Evolutionary conservation across 35 echinoderm and acorn worm genomes (phyloP).

Genomic region (Apostichopus parvimensis): DNA sequence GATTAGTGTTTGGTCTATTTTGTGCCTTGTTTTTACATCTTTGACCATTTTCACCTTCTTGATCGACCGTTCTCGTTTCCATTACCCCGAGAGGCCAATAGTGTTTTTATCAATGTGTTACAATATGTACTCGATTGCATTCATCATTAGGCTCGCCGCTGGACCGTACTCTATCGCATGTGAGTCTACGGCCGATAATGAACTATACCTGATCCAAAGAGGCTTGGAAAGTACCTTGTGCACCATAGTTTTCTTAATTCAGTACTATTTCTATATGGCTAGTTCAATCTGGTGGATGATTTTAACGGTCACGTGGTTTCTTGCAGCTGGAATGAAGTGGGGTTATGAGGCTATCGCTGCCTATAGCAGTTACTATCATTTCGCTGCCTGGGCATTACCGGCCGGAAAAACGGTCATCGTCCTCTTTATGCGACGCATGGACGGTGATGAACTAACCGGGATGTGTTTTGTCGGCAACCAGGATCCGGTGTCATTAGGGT

Average conservation of each 20-base stretch:
- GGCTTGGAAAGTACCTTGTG: conserved; percentile 97
- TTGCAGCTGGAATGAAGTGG: conserved; percentile 97
- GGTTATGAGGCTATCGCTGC: conserved; percentile 97
- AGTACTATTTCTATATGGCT: conserved; percentile 99
- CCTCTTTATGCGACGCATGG: conserved; percentile 74
- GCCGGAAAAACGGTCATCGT: conserved; percentile 88
- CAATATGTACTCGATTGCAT: conserved; percentile 89
- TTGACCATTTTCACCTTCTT: conserved; percentile 95
- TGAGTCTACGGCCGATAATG: conserved; percentile 62
- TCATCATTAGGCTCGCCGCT: conserved; percentile 70
- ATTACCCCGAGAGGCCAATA: conserved; percentile 96
- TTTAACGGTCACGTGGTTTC: conserved; percentile 94
- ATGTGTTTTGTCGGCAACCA: conserved; percentile 98
- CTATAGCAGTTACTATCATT: conserved; percentile 96
- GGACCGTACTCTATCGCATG: conserved; percentile 87
- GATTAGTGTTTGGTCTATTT: conserved; percentile 97
- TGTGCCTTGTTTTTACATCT: conserved; percentile 85
- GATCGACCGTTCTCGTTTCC: conserved; percentile 88
- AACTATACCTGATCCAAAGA: conserved; percentile 85
- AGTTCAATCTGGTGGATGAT: conserved; percentile 99
- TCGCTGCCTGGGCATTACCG: conserved; percentile 90
- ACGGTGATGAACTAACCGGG: conserved; percentile 93
- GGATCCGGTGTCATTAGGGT: conserved; percentile 61
- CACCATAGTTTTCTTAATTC: conserved; percentile 97
- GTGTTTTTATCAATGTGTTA: conserved; percentile 98